Conservation (phyloP, 2,113 vertebrate species). For the Sapajus apella region DNA sequence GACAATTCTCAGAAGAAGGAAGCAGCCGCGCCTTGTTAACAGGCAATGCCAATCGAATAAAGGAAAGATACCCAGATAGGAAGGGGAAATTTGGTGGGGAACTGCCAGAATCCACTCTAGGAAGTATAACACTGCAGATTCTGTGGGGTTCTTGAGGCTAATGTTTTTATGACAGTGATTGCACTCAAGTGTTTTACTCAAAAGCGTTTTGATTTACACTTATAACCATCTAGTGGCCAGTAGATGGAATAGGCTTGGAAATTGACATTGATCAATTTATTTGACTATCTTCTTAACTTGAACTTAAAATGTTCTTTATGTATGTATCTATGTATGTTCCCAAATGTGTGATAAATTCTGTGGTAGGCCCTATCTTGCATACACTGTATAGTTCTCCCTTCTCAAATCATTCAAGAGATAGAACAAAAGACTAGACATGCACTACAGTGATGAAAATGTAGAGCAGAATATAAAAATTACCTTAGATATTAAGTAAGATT, state of each 20-base stretch:
- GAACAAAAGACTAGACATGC: not conserved
- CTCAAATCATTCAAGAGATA: not conserved
- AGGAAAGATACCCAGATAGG: not conserved
- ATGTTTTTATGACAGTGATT: not conserved
- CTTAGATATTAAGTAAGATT: not conserved
- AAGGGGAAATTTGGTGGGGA: not conserved
- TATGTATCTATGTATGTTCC: not conserved
- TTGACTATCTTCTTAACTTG: constrained; percentile 59
- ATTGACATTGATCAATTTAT: constrained; percentile 30
- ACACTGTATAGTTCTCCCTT: not conserved
- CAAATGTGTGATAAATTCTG: not conserved
- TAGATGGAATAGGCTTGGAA: constrained; percentile 56
- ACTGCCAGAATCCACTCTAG: no score
- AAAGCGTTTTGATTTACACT: constrained; percentile 75
- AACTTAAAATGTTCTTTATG: constrained; percentile 20
- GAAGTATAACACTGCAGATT: not conserved
- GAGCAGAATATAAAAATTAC: not conserved
- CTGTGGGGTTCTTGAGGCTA: not conserved
- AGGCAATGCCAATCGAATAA: not conserved
- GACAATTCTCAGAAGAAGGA: not conserved
- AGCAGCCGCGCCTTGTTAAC: not conserved
- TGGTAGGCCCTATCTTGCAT: not conserved
- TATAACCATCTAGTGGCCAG: constrained; percentile 30
- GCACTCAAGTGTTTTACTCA: not conserved
- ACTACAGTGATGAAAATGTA: not conserved